A percentile compares a stretch with the other conserved stretches of the same genome.
Conservation (phyloP, 2,888 invertebrate species). For the Chelonus formosanus region DNA sequence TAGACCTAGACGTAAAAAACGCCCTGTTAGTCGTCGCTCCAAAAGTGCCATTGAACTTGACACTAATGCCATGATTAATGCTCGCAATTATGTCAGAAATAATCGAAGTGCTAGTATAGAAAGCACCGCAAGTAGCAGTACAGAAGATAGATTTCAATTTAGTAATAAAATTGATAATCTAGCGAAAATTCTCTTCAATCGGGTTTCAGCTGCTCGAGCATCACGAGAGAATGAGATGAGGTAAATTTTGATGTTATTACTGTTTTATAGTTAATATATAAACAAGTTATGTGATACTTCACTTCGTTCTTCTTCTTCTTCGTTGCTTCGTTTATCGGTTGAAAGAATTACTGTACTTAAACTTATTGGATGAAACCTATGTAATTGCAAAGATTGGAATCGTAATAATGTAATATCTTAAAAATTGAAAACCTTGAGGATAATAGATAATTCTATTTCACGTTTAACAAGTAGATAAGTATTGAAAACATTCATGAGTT, state of each 20-base stretch:
- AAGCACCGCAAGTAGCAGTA: slow-evolving; percentile 72
- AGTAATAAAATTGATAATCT: slow-evolving; percentile 79
- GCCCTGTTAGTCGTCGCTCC: slow-evolving; percentile 57
- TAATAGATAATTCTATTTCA: no score
- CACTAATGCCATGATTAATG: slow-evolving; percentile 56
- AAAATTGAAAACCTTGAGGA: no score
- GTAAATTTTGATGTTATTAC: slow-evolving; percentile 24
- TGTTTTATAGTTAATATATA: no score
- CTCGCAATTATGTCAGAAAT: slow-evolving; percentile 57
- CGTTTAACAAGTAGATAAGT: no score
- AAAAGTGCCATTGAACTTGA: slow-evolving; percentile 63
- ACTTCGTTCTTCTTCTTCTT: no score
- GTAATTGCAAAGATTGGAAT: slow-evolving; percentile 49
- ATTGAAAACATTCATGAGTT: no score
- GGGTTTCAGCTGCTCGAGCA: slow-evolving; percentile 60
- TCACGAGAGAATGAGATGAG: slow-evolving; percentile 51
- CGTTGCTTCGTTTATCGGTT: no score
- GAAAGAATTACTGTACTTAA: no score
- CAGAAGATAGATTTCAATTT: slow-evolving; percentile 69
- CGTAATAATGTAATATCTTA: not conserved
- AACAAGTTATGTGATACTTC: no score
- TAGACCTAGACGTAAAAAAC: slow-evolving; percentile 57
- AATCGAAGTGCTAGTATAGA: slow-evolving; percentile 75
- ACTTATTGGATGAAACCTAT: slow-evolving; percentile 56
- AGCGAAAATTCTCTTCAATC: slow-evolving; percentile 75